Evolutionary conservation across 2,797 vertebrate genomes (phyloP).

Genomic region (Antrozous pallidus): DNA sequence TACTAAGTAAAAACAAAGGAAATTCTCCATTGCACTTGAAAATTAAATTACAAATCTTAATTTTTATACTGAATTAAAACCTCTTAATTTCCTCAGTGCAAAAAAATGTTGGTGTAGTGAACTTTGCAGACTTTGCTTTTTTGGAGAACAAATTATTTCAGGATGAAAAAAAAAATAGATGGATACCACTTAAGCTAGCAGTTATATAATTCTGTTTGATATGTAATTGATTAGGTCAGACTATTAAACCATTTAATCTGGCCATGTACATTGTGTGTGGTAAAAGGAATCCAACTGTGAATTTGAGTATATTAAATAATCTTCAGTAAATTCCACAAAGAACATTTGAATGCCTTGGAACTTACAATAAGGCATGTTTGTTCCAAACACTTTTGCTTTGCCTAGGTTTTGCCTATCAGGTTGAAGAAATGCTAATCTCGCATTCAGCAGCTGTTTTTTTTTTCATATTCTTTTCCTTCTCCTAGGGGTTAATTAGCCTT

Average conservation of each 20-base stretch:
- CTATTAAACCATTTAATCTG: constrained; percentile 74
- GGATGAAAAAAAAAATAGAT: constrained; percentile 67
- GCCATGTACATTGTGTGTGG: constrained; percentile 67
- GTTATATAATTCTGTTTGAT: constrained; percentile 70
- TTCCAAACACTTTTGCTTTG: constrained; percentile 77
- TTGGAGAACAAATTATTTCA: constrained; percentile 68
- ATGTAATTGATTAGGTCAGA: constrained; percentile 74
- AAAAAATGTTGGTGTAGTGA: constrained; percentile 56
- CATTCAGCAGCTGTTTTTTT: constrained; percentile 79
- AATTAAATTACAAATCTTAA: constrained; percentile 75
- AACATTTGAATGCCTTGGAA: constrained; percentile 58
- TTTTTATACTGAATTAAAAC: constrained; percentile 76
- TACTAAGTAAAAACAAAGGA: constrained; percentile 60
- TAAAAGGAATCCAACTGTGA: constrained; percentile 70
- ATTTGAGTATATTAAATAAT: constrained; percentile 77
- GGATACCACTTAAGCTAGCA: constrained; percentile 59
- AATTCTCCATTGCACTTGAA: constrained; percentile 70
- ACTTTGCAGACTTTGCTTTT: constrained; percentile 65
- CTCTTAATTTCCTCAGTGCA: constrained; percentile 62
- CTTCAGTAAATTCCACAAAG: constrained; percentile 69
- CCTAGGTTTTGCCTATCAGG: constrained; percentile 70
- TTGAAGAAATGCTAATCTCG: constrained; percentile 79
- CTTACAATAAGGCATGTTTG: constrained; percentile 70
- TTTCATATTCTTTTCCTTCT: constrained; percentile 76
- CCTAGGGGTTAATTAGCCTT: constrained; percentile 82